A percentile compares a stretch with the other conserved stretches of the same genome.
Evolutionary conservation across 2,113 vertebrate species (phyloP).

Genomic region (Nyctereutes procyonoides): DNA sequence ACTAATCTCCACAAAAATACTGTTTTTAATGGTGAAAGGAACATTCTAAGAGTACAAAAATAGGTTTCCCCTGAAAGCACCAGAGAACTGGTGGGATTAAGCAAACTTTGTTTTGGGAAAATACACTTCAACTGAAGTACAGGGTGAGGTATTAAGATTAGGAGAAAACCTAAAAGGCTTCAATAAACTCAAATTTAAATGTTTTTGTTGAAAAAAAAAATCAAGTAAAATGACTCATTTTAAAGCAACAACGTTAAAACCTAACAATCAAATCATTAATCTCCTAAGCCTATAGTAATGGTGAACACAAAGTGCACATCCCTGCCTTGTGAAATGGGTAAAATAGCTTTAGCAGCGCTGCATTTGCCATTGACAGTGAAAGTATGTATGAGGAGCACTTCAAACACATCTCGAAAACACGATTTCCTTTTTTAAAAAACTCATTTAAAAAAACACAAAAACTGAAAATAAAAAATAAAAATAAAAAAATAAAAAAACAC

Average conservation of each 20-base stretch:
- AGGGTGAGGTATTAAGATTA: background rate
- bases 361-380: background rate
- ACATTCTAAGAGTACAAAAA: background rate
- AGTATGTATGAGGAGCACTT: background rate
- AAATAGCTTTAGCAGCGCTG: background rate
- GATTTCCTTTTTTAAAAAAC: conserved; percentile 54
- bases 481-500: background rate
- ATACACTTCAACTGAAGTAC: background rate
- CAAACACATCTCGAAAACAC: conserved; percentile 25
- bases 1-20: background rate
- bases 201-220: background rate
- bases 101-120: conserved; percentile 15
- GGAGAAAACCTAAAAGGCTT: conserved; percentile 1
- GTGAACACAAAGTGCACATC: background rate
- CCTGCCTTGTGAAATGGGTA: background rate
- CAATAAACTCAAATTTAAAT: conserved; percentile 7
- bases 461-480: no score
- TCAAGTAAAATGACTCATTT: conserved; percentile 46
- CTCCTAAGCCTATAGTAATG: background rate
- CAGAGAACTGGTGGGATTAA: background rate
- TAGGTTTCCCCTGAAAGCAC: background rate
- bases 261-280: background rate
- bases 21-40: background rate
- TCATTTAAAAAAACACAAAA: background rate
- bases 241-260: background rate